These are phyloP conservation scores for Ooceraea biroi DNA, from an alignment of 1,140 invertebrate genomes.

Conservation along the genomic window DNA sequence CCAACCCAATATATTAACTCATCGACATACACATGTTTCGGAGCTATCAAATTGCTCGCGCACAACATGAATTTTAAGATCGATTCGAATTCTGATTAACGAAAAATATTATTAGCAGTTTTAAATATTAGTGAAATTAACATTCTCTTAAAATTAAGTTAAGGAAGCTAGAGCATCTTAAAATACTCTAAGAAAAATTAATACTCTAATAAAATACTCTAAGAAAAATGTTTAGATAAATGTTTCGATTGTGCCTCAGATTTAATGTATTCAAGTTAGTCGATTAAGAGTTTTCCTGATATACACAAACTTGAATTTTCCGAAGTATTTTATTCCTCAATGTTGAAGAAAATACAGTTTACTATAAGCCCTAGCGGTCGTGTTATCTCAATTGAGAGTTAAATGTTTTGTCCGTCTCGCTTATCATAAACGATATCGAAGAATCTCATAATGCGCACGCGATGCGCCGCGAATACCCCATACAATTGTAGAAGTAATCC, in stretches of 20 bases:
- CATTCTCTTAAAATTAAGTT: too few relatives aligned
- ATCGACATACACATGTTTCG: too few relatives aligned
- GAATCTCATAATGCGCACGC: constrained; percentile 30
- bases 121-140: too few relatives aligned
- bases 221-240: not conserved
- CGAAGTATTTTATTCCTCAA: not conserved
- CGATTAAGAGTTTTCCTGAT: not conserved
- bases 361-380: not conserved
- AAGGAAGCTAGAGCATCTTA: too few relatives aligned
- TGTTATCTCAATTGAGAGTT: constrained; percentile 5
- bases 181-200: too few relatives aligned
- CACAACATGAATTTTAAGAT: too few relatives aligned
- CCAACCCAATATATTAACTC: too few relatives aligned
- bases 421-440: not conserved
- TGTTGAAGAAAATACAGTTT: too few relatives aligned
- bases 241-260: not conserved
- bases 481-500: constrained; percentile 44
- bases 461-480: constrained; percentile 24
- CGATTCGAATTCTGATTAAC: too few relatives aligned
- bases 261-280: not conserved
- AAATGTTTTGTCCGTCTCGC: constrained; percentile 23
- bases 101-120: too few relatives aligned
- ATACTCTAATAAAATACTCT: too few relatives aligned
- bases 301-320: not conserved
- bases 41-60: too few relatives aligned